phyloP scores from a whole-genome alignment of 2,888 invertebrate genomes.

The Melitaea athalia region DNA sequence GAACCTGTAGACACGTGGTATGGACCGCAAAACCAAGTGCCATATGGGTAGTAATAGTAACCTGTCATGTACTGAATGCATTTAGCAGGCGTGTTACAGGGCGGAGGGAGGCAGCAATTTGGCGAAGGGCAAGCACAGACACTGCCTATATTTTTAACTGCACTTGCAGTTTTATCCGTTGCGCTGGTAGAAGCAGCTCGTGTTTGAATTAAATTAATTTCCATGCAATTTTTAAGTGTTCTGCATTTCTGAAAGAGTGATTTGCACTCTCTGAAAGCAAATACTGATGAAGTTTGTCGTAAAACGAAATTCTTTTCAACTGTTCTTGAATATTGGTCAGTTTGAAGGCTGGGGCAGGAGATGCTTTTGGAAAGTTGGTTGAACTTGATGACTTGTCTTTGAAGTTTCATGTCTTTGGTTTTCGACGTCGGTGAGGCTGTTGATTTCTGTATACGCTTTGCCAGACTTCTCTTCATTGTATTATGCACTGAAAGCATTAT shows the following conservation, averaged over 20 bases:
- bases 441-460: slow-evolving; percentile 6
- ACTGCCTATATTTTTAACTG: not conserved
- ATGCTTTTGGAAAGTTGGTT: not conserved
- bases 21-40: slow-evolving; percentile 71
- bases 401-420: not conserved
- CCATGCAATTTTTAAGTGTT: not conserved
- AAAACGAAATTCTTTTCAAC: not conserved
- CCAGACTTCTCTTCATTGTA: slow-evolving; percentile 6
- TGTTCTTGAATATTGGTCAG: not conserved
- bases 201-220: not conserved
- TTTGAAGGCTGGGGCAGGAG: not conserved
- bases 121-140: slow-evolving; percentile 1
- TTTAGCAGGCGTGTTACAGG: slow-evolving; percentile 60
- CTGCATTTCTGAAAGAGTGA: not conserved
- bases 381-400: not conserved
- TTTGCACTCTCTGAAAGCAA: not conserved
- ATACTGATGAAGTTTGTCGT: not conserved
- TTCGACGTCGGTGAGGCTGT: not conserved
- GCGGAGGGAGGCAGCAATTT: slow-evolving; percentile 57
- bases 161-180: not conserved
- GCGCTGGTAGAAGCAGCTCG: not conserved
- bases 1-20: slow-evolving; percentile 59
- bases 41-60: slow-evolving; percentile 72
- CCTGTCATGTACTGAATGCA: slow-evolving; percentile 70
- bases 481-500: slow-evolving; percentile 7